Evolutionary conservation across 2,888 invertebrate genomes (phyloP).

Genomic region (Strigamia maritima): DNA sequence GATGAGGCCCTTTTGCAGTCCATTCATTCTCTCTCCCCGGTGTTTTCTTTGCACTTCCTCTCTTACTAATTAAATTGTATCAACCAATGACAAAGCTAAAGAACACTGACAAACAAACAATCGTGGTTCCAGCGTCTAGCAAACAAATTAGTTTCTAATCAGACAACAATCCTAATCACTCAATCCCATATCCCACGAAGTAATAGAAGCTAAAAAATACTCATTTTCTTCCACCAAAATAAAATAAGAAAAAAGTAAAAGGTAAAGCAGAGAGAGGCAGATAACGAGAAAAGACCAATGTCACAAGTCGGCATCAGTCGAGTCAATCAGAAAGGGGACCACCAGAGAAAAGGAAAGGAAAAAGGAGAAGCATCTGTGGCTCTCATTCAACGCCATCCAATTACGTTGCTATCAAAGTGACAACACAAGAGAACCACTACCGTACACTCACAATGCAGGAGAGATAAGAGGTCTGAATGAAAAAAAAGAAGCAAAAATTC

Average conservation of each 20-base stretch:
- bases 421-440: slow-evolving; percentile 15
- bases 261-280: background rate
- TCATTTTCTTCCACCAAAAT: background rate
- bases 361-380: background rate
- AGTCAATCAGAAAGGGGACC: slow-evolving; percentile 5
- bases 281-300: slow-evolving; percentile 6
- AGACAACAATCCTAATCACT: background rate
- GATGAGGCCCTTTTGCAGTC: slow-evolving; percentile 20
- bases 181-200: background rate
- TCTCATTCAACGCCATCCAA: slow-evolving; percentile 7
- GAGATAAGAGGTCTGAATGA: background rate
- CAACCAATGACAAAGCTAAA: background rate
- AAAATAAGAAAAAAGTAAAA: background rate
- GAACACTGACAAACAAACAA: slow-evolving; percentile 13
- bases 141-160: slow-evolving; percentile 13
- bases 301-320: slow-evolving; percentile 6
- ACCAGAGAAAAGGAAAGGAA: background rate
- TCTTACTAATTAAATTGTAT: slow-evolving; percentile 14
- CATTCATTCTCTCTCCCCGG: slow-evolving; percentile 17
- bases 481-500: background rate
- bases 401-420: slow-evolving; percentile 19
- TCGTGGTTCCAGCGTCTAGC: background rate
- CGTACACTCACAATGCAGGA: background rate
- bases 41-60: slow-evolving; percentile 9
- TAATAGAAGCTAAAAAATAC: background rate